A percentile compares a stretch with the other conserved stretches of the same genome.
Evolutionary conservation across 2,113 vertebrate genomes (phyloP).

Genomic region (Corydoras maculifer): DNA sequence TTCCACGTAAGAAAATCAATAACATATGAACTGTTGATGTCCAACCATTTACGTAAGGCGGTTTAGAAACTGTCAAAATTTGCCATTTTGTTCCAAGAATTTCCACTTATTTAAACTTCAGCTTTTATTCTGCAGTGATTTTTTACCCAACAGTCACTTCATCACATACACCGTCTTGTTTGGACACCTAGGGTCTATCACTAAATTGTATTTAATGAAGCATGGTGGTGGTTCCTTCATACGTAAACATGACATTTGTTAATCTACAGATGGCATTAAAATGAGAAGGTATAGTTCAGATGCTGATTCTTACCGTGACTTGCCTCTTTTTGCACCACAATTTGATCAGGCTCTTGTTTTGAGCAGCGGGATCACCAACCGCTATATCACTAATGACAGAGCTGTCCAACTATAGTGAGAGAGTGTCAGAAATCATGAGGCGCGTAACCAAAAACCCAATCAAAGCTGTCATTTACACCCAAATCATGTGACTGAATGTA

Average conservation of each 20-base stretch:
- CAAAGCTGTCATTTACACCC: neutral
- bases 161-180: too few species aligned
- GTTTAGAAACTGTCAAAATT: too few species aligned
- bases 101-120: too few species aligned
- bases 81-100: too few species aligned
- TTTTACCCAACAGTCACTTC: too few species aligned
- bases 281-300: neutral
- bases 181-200: too few species aligned
- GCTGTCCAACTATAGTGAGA: constrained; percentile 76
- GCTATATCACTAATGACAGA: constrained; percentile 81
- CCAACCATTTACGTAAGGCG: neutral
- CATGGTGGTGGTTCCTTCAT: too few species aligned
- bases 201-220: too few species aligned
- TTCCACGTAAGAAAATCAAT: neutral
- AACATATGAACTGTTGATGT: neutral
- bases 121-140: too few species aligned
- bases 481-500: neutral
- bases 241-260: too few species aligned
- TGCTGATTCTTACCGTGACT: constrained; percentile 64
- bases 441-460: neutral
- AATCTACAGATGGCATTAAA: too few species aligned
- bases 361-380: constrained; percentile 63
- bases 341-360: constrained; percentile 87
- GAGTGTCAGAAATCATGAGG: constrained; percentile 14
- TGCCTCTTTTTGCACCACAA: constrained; percentile 74